A percentile compares a stretch with the other conserved stretches of the same genome.
phyloP scores from a whole-genome alignment of 2,797 vertebrate genomes.

The Leptodactylus fallax region DNA sequence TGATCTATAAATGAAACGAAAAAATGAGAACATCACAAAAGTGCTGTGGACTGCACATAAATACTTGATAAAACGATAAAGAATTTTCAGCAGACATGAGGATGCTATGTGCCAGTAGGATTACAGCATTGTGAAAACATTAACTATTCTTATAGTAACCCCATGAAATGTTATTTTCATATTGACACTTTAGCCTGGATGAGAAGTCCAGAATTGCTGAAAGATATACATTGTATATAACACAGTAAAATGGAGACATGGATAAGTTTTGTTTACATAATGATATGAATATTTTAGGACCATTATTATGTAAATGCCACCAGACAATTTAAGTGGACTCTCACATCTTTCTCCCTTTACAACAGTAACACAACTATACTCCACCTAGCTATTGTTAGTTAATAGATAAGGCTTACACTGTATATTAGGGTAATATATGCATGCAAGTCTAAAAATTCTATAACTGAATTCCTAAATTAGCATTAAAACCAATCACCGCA shows the following conservation, averaged over 20 bases:
- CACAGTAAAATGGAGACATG: no score
- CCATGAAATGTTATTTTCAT: not conserved
- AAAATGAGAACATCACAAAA: not conserved
- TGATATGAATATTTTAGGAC: no score
- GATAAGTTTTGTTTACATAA: no score
- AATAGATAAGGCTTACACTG: conserved; percentile 79
- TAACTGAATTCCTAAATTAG: conserved; percentile 94
- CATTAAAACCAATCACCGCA: conserved; percentile 98
- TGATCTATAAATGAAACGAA: not conserved
- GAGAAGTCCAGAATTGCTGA: not conserved
- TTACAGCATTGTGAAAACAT: conserved; percentile 18
- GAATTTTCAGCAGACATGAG: not conserved
- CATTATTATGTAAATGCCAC: conserved; percentile 80
- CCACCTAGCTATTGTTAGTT: conserved; percentile 93
- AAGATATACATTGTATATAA: no score
- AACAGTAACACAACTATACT: conserved; percentile 82
- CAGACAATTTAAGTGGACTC: conserved; percentile 81
- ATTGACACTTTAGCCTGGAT: not conserved
- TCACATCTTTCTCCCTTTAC: conserved; percentile 77
- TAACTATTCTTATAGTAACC: not conserved
- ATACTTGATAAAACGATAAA: not conserved
- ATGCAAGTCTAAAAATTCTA: conserved; percentile 97
- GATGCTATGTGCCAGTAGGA: conserved; percentile 31
- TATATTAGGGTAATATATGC: conserved; percentile 97
- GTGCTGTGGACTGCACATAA: not conserved